Conservation (phyloP, 1,140 invertebrate genomes). For the Panulirus ornatus region DNA sequence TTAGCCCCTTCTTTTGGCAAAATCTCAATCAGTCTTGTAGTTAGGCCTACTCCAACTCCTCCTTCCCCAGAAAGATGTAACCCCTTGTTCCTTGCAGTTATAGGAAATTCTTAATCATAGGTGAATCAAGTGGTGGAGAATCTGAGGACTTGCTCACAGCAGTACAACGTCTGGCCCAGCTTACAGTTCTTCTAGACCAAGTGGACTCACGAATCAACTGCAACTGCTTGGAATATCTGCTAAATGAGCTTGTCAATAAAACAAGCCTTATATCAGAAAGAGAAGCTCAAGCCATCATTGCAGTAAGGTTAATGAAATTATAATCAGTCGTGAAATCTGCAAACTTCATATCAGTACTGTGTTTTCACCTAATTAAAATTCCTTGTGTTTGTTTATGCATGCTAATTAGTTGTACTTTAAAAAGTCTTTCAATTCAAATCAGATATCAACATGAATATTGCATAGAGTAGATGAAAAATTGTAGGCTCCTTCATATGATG, state of each 20-base stretch:
- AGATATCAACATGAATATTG: no score
- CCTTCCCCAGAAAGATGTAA: no score
- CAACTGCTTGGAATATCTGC: conserved; percentile 89
- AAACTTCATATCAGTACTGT: not conserved
- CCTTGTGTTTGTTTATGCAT: no score
- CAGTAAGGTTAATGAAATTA: conserved; percentile 81
- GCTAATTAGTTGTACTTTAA: no score
- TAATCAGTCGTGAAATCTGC: no score
- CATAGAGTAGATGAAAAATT: no score
- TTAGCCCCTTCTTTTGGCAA: no score
- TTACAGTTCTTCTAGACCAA: conserved; percentile 90
- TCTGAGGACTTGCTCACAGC: conserved; percentile 88
- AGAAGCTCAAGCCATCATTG: conserved; percentile 85
- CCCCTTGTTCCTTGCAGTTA: no score
- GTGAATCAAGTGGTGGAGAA: conserved; percentile 74
- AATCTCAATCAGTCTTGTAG: no score
- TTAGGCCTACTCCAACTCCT: no score
- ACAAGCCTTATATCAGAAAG: conserved; percentile 88
- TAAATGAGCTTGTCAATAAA: conserved; percentile 88
- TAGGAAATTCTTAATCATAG: conserved; percentile 23
- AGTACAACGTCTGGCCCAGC: conserved; percentile 89
- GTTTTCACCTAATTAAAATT: not conserved
- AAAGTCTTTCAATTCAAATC: no score
- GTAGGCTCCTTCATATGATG: no score
- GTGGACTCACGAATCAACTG: conserved; percentile 93